phyloP scores from a whole-genome alignment of 2,888 invertebrate genomes.

The Seladonia tumulorum region DNA sequence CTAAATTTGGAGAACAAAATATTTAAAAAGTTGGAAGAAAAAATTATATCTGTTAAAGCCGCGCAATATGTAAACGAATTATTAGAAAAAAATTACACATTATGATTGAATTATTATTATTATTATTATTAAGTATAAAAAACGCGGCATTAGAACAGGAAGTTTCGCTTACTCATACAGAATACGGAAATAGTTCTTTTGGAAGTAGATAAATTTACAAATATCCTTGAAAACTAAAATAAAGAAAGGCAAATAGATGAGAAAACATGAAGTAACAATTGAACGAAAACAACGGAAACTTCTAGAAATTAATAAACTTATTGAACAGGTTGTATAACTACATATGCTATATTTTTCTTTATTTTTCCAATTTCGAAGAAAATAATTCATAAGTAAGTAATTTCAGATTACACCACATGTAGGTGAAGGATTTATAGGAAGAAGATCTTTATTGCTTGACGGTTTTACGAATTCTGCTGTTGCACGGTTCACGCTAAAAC shows the following conservation, averaged over 20 bases:
- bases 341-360: not conserved
- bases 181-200: no score
- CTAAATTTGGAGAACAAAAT: constrained; percentile 88
- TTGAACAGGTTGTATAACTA: constrained; percentile 83
- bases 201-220: no score
- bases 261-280: constrained; percentile 83
- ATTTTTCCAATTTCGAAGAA: not conserved
- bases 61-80: constrained; percentile 85
- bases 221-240: no score
- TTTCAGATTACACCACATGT: constrained; percentile 74
- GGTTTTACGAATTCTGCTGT: no score
- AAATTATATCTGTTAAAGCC: constrained; percentile 89
- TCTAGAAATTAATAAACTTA: constrained; percentile 85
- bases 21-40: constrained; percentile 88
- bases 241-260: constrained; percentile 85
- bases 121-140: no score
- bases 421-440: no score
- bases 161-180: no score
- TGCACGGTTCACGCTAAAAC: no score
- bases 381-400: not conserved
- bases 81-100: no score
- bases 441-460: no score
- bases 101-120: no score
- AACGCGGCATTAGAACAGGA: no score
- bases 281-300: constrained; percentile 85